Conservation (phyloP, 2,888 invertebrate genomes). For the Microctonus brassicae region DNA sequence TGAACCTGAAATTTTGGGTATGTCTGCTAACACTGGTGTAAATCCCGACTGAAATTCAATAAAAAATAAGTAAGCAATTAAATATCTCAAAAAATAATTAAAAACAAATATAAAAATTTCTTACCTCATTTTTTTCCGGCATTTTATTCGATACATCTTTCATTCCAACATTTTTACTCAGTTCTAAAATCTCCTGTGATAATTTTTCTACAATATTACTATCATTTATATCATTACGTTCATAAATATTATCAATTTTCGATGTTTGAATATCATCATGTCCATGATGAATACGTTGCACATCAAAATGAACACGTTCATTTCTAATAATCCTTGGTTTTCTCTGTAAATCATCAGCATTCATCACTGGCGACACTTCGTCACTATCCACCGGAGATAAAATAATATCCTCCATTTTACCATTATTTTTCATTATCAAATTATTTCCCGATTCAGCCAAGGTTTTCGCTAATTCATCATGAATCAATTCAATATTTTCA, state of each 20-base stretch:
- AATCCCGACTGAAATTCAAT: background rate
- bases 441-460: slow-evolving; percentile 59
- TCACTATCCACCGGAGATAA: background rate
- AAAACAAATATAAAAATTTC: background rate
- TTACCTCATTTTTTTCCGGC: slow-evolving; percentile 16
- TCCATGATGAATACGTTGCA: slow-evolving; percentile 39
- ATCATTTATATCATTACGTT: slow-evolving; percentile 45
- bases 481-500: slow-evolving; percentile 60
- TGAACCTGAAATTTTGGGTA: background rate
- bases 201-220: slow-evolving; percentile 58
- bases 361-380: background rate
- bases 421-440: background rate
- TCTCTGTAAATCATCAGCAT: slow-evolving; percentile 25
- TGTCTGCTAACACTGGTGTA: background rate
- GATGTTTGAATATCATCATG: background rate
- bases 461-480: slow-evolving; percentile 57
- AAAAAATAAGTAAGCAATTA: background rate
- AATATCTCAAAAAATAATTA: background rate
- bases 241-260: too few species aligned
- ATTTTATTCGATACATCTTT: slow-evolving; percentile 10
- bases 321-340: slow-evolving; percentile 59
- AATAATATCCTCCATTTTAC: background rate
- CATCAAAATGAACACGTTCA: slow-evolving; percentile 55
- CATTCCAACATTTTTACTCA: slow-evolving; percentile 55
- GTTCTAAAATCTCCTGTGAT: slow-evolving; percentile 63